Evolutionary conservation across 1,140 invertebrate genomes (phyloP).

Genomic region (Drosophila watanabei): DNA sequence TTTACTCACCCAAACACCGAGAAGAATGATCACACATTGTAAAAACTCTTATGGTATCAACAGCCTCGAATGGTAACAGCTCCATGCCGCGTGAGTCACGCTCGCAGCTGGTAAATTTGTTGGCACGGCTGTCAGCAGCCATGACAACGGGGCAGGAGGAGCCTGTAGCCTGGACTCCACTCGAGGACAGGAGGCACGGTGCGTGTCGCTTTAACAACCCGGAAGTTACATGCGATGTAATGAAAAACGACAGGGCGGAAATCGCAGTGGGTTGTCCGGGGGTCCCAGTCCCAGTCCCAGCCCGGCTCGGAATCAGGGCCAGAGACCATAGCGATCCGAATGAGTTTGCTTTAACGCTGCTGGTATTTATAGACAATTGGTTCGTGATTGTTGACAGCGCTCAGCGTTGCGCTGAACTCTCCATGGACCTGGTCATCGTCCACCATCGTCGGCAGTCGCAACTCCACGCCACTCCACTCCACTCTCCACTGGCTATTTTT

Average conservation of each 20-base stretch:
- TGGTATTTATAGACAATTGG: conserved; percentile 84
- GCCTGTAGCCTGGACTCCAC: conserved; percentile 17
- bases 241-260: conserved; percentile 83
- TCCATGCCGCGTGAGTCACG: conserved; percentile 1
- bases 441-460: conserved; percentile 11
- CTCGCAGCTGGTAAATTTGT: conserved; percentile 37
- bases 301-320: conserved; percentile 22
- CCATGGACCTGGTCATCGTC: conserved; percentile 39
- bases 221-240: conserved; percentile 83
- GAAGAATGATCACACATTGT: not conserved
- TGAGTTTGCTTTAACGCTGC: conserved; percentile 76
- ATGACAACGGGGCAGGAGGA: conserved; percentile 53
- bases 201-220: conserved; percentile 84
- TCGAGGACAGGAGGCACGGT: conserved; percentile 61
- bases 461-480: conserved; percentile 11
- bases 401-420: conserved; percentile 59
- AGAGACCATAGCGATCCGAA: conserved; percentile 45
- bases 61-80: not conserved
- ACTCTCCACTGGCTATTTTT: conserved; percentile 70
- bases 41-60: not conserved
- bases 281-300: conserved; percentile 6
- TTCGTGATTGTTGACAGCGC: conserved; percentile 83
- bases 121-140: conserved; percentile 77
- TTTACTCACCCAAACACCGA: too few species aligned
- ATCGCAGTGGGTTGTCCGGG: conserved; percentile 53